A percentile compares a stretch with the other conserved stretches of the same genome.
Conservation (phyloP, 2,888 invertebrate genomes). For the Rotaria macrura region DNA sequence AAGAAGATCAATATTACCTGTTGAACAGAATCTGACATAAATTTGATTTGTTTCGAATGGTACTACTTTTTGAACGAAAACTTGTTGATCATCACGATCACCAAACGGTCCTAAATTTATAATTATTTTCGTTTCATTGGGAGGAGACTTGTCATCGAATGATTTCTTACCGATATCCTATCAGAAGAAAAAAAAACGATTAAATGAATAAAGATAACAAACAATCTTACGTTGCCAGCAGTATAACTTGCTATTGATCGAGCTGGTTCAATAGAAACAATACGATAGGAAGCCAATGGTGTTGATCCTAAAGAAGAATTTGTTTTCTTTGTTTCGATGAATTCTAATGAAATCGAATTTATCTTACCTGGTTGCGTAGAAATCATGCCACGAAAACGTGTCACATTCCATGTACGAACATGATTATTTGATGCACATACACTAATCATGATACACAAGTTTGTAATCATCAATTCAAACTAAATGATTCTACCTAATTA, state of each 20-base stretch:
- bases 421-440: constrained; percentile 91
- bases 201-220: neutral
- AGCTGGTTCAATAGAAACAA: constrained; percentile 66
- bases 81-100: constrained; percentile 92
- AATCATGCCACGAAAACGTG: constrained; percentile 91
- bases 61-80: constrained; percentile 92
- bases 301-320: constrained; percentile 60
- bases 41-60: constrained; percentile 83
- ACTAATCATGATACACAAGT: constrained; percentile 36
- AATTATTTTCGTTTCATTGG: neutral
- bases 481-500: constrained; percentile 34
- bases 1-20: constrained; percentile 67
- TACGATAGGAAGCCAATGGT: constrained; percentile 90
- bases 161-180: neutral
- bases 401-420: constrained; percentile 90
- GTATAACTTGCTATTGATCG: constrained; percentile 50
- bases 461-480: neutral
- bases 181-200: neutral
- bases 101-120: constrained; percentile 69
- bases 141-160: neutral
- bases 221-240: constrained; percentile 47
- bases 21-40: constrained; percentile 83
- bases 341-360: neutral
- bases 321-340: neutral
- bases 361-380: constrained; percentile 77